phyloP scores from a whole-genome alignment of 2,113 vertebrate genomes.

The Grammomys dolichurus region DNA sequence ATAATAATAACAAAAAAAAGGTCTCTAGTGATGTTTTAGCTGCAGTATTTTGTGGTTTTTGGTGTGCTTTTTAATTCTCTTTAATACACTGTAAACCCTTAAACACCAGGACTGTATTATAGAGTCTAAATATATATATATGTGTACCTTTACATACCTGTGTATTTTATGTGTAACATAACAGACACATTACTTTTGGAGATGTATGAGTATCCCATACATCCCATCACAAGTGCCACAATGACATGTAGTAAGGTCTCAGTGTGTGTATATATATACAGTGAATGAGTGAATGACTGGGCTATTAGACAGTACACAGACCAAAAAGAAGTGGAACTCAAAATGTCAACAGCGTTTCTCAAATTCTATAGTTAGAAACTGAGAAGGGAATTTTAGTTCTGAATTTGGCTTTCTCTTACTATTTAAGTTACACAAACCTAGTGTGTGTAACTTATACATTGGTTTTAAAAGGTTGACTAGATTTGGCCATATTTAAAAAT shows the following conservation, averaged over 20 bases:
- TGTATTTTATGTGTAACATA: background rate
- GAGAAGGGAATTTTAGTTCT: background rate
- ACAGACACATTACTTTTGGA: background rate
- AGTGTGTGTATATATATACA: too few species aligned
- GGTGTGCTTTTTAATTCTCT: background rate
- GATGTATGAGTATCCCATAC: background rate
- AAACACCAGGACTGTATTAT: background rate
- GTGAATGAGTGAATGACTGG: slow-evolving; percentile 14
- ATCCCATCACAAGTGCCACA: background rate
- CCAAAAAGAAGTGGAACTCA: background rate
- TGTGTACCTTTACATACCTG: background rate
- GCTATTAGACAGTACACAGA: background rate
- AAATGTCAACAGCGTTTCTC: background rate
- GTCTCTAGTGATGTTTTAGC: background rate
- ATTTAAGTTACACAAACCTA: background rate
- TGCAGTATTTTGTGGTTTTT: background rate
- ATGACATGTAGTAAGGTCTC: background rate
- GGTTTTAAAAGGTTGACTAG: background rate
- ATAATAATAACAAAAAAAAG: background rate
- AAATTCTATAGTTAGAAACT: background rate
- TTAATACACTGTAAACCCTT: background rate
- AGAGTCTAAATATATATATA: background rate
- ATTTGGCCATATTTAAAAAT: background rate
- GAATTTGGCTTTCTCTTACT: background rate
- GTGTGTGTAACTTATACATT: background rate